Evolutionary conservation across 1,140 invertebrate species (phyloP).

Genomic region (Papilio helenus): DNA sequence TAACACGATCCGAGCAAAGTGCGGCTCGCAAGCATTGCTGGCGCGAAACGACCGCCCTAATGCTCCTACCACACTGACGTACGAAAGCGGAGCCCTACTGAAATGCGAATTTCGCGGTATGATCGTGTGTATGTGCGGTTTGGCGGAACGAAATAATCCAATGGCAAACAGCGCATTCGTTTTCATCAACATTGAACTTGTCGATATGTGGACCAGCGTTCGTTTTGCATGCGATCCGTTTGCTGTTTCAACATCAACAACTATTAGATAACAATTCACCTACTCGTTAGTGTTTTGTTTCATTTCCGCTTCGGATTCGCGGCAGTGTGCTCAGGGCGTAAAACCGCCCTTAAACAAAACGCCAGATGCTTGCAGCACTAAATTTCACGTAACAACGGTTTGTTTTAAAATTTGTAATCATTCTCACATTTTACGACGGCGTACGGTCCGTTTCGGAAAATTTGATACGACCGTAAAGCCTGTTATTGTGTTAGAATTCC

Average conservation of each 20-base stretch:
- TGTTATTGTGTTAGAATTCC: conserved; percentile 77
- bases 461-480: conserved; percentile 79
- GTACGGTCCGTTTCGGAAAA: conserved; percentile 76
- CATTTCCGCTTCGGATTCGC: not conserved
- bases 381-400: conserved; percentile 75
- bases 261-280: not conserved
- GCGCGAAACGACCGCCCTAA: conserved; percentile 52
- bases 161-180: not conserved
- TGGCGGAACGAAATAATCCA: not conserved
- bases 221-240: not conserved
- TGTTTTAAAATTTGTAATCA: conserved; percentile 81
- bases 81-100: not conserved
- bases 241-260: no score
- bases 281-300: not conserved
- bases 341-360: conserved; percentile 68
- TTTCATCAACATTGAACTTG: no score
- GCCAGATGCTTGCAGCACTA: conserved; percentile 71
- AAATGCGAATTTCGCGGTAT: not conserved
- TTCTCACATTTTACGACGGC: conserved; percentile 79
- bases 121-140: not conserved
- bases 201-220: not conserved
- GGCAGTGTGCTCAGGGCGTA: conserved; percentile 26
- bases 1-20: conserved; percentile 33
- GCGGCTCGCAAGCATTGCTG: conserved; percentile 34
- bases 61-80: conserved; percentile 44